Evolutionary conservation across 2,113 vertebrate species (phyloP), one percentile per base, ranked within the genome.

Genomic region (Pipa parva): DNA sequence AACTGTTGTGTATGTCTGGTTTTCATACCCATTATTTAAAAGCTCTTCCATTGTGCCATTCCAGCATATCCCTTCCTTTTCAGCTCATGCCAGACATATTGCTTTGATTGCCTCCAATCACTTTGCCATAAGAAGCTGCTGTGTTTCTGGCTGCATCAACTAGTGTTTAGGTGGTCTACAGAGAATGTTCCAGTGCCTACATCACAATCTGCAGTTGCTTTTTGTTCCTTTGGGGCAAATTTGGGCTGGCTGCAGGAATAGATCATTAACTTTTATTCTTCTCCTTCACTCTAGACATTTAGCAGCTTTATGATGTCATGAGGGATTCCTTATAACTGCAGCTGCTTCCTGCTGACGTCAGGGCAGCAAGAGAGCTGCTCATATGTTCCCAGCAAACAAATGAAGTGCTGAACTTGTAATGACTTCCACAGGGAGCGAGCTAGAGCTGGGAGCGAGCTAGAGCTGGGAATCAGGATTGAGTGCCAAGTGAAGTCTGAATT

Each of bases 321-420:
- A 85, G 88, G 87, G 88, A 87, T 89, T 88, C 87, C 88, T 88
- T 87, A 84, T 85, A 87, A 87, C 85, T 86, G 88, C 88, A 89
- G 88, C 88, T 90, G 88, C 87, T 89, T 90, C 88, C 88, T 90
- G 88, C 80, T 85, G 87, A 89, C 85, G 83, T 88, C 86, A 89
- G 87, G 88, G 79, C 80, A 74, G 74, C 84, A 77, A 82, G 75
- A 75, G 78, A 85, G 81, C 84, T 75, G 76, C 78, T 75, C 49
- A 69, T 75, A 82, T 78, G 17, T 78, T 79, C 71, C 63, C 79
- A 85, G 79, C 80, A 84, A 88, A 85, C 85, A 87, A 87, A 89
- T 89, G 85, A 89, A 89, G 88, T 90, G 88, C 84, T 82, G 86
- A 88, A 79, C 83, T 85, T 87, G 86, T 89, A 88, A 90, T 90